Evolutionary conservation across 2,888 invertebrate species (phyloP).

Genomic region (Nemotelus nigrinus): DNA sequence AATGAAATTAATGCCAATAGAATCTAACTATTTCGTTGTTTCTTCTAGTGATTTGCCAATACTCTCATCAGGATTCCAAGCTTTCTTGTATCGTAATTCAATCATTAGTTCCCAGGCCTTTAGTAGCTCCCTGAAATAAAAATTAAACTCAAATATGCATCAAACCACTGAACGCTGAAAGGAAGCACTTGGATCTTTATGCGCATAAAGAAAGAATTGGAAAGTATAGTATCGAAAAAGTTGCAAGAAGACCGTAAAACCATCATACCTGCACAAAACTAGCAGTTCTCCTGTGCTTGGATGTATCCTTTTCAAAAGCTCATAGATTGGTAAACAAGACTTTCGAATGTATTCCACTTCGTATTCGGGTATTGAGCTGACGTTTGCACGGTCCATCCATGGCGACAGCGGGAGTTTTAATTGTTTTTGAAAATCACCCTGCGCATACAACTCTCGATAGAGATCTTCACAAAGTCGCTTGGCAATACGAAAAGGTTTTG

Average conservation of each 20-base stretch:
- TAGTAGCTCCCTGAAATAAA: conserved; percentile 27
- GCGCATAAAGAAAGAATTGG: no score
- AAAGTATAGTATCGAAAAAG: no score
- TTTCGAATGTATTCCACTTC: conserved; percentile 46
- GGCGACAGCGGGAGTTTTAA: conserved; percentile 15
- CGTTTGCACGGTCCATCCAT: conserved; percentile 36
- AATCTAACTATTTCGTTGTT: conserved; percentile 3
- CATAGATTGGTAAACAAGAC: conserved; percentile 41
- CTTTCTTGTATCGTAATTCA: conserved; percentile 39
- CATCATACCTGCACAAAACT: conserved; percentile 12
- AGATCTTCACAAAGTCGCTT: conserved; percentile 48
- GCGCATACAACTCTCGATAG: conserved; percentile 42
- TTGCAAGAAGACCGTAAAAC: no score
- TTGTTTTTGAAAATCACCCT: conserved; percentile 43
- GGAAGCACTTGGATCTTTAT: no score
- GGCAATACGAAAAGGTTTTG: conserved; percentile 47
- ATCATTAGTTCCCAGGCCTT: conserved; percentile 34
- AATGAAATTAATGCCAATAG: no score
- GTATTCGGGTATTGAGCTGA: conserved; percentile 41
- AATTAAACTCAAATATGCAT: conserved; percentile 2
- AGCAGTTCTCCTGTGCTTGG: conserved; percentile 34
- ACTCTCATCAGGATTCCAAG: conserved; percentile 44
- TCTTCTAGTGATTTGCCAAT: conserved; percentile 35
- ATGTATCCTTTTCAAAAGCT: conserved; percentile 42
- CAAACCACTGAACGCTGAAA: background rate